These are phyloP conservation scores for Actenoides lindsayi DNA, from an alignment of 2,113 vertebrate species.

Conservation along the genomic window DNA sequence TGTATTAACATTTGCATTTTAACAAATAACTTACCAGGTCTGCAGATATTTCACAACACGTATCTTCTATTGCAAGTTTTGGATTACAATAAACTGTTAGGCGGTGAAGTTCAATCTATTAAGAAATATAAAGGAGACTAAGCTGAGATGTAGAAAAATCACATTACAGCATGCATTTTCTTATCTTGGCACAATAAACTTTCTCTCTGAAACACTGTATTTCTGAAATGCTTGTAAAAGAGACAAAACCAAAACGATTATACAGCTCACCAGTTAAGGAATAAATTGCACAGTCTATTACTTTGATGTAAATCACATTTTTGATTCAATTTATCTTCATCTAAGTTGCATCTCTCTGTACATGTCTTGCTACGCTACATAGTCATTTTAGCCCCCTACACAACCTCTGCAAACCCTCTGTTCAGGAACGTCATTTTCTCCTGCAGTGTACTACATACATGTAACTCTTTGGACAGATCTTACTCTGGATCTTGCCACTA, in stretches of 20 bases:
- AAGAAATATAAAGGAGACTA: conserved; percentile 35
- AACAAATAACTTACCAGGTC: conserved; percentile 80
- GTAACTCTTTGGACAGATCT: not conserved
- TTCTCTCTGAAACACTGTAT: not conserved
- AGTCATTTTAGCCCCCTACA: not conserved
- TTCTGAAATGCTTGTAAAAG: not conserved
- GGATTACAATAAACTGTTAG: conserved; percentile 90
- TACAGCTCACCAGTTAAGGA: not conserved
- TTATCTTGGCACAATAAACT: not conserved
- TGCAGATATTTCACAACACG: conserved; percentile 86
- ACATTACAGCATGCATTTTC: not conserved
- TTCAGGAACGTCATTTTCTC: not conserved
- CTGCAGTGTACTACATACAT: not conserved
- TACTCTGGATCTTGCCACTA: not conserved
- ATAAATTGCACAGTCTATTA: not conserved
- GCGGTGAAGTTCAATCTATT: conserved; percentile 91
- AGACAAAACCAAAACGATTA: not conserved
- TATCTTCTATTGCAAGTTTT: conserved; percentile 81
- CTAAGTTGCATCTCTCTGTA: not conserved
- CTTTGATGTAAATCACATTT: not conserved
- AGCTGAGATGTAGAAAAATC: not conserved
- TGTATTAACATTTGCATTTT: not conserved
- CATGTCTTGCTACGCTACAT: not conserved
- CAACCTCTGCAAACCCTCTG: not conserved
- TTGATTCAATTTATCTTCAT: not conserved